Percentiles rank a stretch among this genome's conserved stretches.
These are phyloP conservation scores for Sphaeridia pumilis DNA, from an alignment of 2,888 invertebrate genomes.

Conservation along the genomic window DNA sequence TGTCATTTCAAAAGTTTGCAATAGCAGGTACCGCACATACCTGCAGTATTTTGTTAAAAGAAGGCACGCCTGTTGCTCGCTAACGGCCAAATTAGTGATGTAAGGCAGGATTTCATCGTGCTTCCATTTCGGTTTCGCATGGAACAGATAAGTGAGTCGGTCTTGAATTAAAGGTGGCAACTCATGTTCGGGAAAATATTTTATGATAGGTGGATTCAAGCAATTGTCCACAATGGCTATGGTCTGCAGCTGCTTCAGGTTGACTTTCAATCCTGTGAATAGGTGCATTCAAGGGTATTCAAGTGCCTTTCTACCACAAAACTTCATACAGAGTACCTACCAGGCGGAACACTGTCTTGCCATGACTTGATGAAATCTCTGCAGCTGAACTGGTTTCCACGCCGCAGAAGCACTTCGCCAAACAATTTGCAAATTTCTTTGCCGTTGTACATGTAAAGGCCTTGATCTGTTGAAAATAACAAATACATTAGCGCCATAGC, in stretches of 20 bases:
- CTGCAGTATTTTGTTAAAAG: slow-evolving; percentile 71
- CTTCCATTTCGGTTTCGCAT: slow-evolving; percentile 71
- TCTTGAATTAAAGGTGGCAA: slow-evolving; percentile 65
- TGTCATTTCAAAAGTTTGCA: no score
- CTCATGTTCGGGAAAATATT: slow-evolving; percentile 61
- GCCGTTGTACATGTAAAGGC: slow-evolving; percentile 4
- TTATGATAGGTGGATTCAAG: slow-evolving; percentile 54
- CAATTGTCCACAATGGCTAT: slow-evolving; percentile 63
- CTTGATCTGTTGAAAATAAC: slow-evolving; percentile 2
- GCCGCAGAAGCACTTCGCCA: slow-evolving; percentile 11
- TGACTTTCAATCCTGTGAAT: slow-evolving; percentile 47
- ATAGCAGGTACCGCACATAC: no score
- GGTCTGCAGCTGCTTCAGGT: slow-evolving; percentile 55
- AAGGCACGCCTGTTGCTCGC: slow-evolving; percentile 64
- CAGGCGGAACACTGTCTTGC: slow-evolving; percentile 14
- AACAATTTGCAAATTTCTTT: slow-evolving; percentile 7
- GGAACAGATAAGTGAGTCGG: slow-evolving; percentile 63
- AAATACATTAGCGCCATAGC: no score
- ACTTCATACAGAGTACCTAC: not conserved
- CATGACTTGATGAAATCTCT: slow-evolving; percentile 13
- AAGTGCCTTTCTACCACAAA: not conserved
- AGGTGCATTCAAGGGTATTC: not conserved
- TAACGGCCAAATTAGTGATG: slow-evolving; percentile 55
- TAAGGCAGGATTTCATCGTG: slow-evolving; percentile 80
- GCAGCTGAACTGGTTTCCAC: slow-evolving; percentile 10